phyloP scores from a whole-genome alignment of 92 coral and sea anemone genomes.

The Zoanthus sansibaricus region DNA sequence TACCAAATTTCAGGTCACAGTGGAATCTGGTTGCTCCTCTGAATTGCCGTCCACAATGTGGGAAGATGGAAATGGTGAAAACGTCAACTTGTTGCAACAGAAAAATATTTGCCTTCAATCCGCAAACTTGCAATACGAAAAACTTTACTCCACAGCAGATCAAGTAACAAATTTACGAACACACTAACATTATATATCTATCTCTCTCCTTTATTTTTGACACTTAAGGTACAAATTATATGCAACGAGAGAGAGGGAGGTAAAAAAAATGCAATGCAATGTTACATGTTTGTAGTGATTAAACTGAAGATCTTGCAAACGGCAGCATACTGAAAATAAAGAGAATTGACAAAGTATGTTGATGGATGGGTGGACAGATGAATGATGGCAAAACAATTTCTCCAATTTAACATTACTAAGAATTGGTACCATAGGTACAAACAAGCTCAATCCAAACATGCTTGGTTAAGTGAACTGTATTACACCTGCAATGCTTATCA shows the following conservation, averaged over 20 bases:
- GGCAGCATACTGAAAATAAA: background rate
- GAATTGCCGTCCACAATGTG: slow-evolving; percentile 16
- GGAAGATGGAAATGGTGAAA: background rate
- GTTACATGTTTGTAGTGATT: no score
- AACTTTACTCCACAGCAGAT: background rate
- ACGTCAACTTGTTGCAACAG: slow-evolving; percentile 36
- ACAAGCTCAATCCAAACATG: no score
- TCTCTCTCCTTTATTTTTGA: background rate
- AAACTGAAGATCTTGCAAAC: background rate
- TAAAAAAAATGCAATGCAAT: background rate
- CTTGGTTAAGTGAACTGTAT: no score
- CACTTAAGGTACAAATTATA: background rate
- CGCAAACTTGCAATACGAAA: slow-evolving; percentile 4
- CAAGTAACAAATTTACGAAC: background rate
- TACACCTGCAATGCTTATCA: no score
- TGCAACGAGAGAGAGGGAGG: background rate
- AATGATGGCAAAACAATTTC: background rate
- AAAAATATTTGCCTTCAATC: background rate
- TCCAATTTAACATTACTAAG: background rate
- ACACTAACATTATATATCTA: background rate
- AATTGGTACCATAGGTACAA: no score
- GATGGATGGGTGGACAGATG: slow-evolving; percentile 34
- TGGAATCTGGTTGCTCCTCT: background rate
- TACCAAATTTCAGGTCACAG: slow-evolving; percentile 23
- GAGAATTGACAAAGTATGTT: background rate